Evolutionary conservation across 2,888 invertebrate genomes (phyloP).

Genomic region (Liodrosophila aerea): DNA sequence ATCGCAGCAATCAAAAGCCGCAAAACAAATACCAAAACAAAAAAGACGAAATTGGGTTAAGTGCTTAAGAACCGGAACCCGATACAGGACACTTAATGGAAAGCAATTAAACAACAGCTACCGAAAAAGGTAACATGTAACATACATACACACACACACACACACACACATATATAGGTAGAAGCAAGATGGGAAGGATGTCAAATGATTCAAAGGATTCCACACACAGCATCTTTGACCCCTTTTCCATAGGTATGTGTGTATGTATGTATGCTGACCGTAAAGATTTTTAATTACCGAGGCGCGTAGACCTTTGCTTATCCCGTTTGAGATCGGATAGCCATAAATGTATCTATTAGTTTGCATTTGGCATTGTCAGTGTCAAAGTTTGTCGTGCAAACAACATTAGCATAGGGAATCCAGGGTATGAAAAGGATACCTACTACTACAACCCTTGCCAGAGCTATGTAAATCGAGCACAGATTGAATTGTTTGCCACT

Average conservation of each 20-base stretch:
- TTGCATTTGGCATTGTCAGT: slow-evolving; percentile 59
- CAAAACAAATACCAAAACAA: slow-evolving; percentile 40
- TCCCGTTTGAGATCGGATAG: slow-evolving; percentile 29
- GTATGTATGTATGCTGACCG: slow-evolving; percentile 40
- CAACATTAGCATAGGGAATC: slow-evolving; percentile 61
- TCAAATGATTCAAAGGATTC: not conserved
- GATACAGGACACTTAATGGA: slow-evolving; percentile 34
- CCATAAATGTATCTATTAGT: slow-evolving; percentile 70
- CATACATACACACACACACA: too few species aligned
- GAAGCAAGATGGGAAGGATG: not conserved
- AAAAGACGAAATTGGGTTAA: slow-evolving; percentile 52
- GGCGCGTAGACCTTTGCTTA: slow-evolving; percentile 24
- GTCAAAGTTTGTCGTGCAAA: slow-evolving; percentile 67
- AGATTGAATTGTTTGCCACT: slow-evolving; percentile 44
- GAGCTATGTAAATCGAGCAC: slow-evolving; percentile 47
- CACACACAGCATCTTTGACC: slow-evolving; percentile 43
- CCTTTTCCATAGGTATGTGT: slow-evolving; percentile 15
- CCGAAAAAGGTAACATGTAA: slow-evolving; percentile 10
- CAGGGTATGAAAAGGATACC: not conserved
- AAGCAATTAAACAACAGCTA: slow-evolving; percentile 37
- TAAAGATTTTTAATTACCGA: slow-evolving; percentile 54
- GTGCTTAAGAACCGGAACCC: slow-evolving; percentile 36
- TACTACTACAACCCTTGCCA: slow-evolving; percentile 44
- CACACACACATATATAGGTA: too few species aligned
- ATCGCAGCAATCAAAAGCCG: slow-evolving; percentile 42